Evolutionary conservation across 1,140 invertebrate species (phyloP), one percentile per base, ranked within the genome.

Genomic region (Venustaconcha ellipsiformis): DNA sequence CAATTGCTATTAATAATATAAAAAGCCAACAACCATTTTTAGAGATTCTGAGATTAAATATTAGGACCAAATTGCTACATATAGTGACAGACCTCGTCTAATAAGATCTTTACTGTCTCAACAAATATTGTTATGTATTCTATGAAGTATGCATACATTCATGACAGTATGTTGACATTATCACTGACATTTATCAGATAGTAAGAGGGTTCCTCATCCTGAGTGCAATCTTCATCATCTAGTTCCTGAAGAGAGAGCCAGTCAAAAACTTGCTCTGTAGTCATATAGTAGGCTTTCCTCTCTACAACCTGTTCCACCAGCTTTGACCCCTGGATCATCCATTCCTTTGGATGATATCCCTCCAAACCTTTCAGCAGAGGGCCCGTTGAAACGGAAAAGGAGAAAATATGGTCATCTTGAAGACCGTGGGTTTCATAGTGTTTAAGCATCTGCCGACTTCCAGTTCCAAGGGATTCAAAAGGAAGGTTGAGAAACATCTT

Each of bases 401-500:
- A 70, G 66, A 87, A 87, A 48, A 80, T 62, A 55, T 85, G 80
- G 0, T 71, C 62, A 18, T 66, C 37, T 14, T 81, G 58, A 13
- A 82, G 18, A 11, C 56, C 17, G 58, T 84, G 78, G 3, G 63
- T 76, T 55, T 82, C 76, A 68, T 81, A 84, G 67, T 85, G 74
- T 6, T 80, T 70, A 60, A 87, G 67, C 80, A 84, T 83, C 59
- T 80, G 70, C 56, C 78, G 66, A 55, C 80, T 78, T 56, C 76
- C 48, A 48, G 67, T 62, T 66, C 76, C 79, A 17, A 87, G 68
- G 23, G 63, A 78, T 17, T 68, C 65, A 14, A 71, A 56, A 14
- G 84, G 78, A 1, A 84, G 74, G 15, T 81, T 76, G 2, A 87
- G 75, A 60, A 79, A 83, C 23, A 81, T 58, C n/a, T 82, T 77